Conservation (phyloP, 2,797 vertebrate species). For the Oreochromis mossambicus region DNA sequence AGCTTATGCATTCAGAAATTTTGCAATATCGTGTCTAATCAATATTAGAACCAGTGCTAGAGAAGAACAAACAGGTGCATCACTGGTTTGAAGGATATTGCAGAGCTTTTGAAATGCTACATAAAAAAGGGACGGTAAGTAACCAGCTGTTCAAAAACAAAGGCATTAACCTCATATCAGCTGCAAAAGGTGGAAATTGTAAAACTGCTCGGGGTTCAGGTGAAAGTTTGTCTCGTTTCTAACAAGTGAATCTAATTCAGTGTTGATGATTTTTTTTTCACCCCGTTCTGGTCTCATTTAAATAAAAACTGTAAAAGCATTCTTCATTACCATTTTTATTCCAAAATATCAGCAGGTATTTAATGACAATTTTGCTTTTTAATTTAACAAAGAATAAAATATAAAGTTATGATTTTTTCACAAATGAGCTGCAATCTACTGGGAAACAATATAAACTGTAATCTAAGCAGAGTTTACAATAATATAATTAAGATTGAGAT, state of each 20-base stretch:
- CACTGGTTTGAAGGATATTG: not conserved
- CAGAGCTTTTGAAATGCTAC: not conserved
- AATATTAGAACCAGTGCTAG: not conserved
- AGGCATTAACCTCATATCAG: not conserved
- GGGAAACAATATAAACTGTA: not conserved
- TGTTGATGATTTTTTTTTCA: not conserved
- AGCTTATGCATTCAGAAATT: not conserved
- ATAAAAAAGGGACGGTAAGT: accelerated
- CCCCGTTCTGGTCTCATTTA: not conserved
- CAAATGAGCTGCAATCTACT: not conserved
- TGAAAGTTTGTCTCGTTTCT: not conserved
- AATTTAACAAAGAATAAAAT: not conserved
- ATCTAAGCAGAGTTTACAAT: not conserved
- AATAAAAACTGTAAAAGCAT: not conserved
- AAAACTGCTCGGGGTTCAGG: not conserved
- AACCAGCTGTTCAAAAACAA: not conserved
- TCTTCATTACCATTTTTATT: not conserved
- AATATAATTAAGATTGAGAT: not conserved
- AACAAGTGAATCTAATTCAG: not conserved
- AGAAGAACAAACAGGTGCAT: not conserved
- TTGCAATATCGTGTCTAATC: not conserved
- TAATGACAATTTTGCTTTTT: not conserved
- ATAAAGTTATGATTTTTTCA: not conserved
- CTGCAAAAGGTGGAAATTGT: not conserved
- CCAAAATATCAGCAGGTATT: not conserved